Evolutionary conservation across 2,797 vertebrate genomes (phyloP), one percentile per base, ranked within the genome.

Genomic region (Melanotaenia boesemani): DNA sequence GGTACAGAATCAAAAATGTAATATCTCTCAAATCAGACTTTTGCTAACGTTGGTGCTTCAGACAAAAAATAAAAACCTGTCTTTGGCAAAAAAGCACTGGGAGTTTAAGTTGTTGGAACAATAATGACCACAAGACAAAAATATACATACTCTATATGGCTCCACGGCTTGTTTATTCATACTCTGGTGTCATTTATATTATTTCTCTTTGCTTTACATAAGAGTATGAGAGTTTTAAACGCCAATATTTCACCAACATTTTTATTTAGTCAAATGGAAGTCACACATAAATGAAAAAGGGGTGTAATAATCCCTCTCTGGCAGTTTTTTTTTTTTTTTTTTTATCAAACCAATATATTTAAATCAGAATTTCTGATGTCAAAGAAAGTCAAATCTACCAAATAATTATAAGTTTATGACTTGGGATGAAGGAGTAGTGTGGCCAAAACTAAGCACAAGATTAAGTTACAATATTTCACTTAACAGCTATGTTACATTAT

Each of bases 111-210:
- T 20, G 12, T 30, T 2, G 37, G 3, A 60, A 20, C 11, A 44
- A 5, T 60, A 60, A 63, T 63, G 71, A 58, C 48, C 48, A 44
- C 56, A 39, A 64, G 61, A 74, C 20, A 71, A 28, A 74, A 22
- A 66, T 67, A 16, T 26, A 26, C 2, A 26, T 26, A 26, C 26
- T 26, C 26, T 26, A 16, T 44, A 77, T 9, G 57, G 37, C 55
- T 48, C 16, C 0, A 41, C 52, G 64, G 28, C 62, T 50, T 67
- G 78, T 65, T 79, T 44, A 77, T 63, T 37, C n/a, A 30, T 36
- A 64, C 67, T 67, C 60, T 46, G 70, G 55, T 68, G 65, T 67
- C 71, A 80, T 37, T 37, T 56, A 67, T 81, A 68, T 63, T 37
- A 72, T 15, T 36, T 6, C 56, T 39, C 24, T 20, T 22, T n/a